phyloP scores from a whole-genome alignment of 2,113 vertebrate species.

The Gavialis gangeticus region DNA sequence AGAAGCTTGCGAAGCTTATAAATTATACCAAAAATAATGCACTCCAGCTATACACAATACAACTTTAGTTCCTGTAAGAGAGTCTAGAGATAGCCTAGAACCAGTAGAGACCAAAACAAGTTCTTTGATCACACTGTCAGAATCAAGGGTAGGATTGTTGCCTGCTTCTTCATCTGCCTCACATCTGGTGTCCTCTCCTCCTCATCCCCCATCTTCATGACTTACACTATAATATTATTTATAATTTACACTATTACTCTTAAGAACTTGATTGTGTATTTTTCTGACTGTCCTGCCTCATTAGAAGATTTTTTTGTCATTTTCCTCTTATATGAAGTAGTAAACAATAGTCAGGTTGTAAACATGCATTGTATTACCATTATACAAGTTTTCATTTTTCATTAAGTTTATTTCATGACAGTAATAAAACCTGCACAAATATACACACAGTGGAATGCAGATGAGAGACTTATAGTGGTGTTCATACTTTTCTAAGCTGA shows the following conservation, averaged over 20 bases:
- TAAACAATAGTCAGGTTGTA: slow-evolving; percentile 9
- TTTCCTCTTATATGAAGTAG: background rate
- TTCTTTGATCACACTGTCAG: background rate
- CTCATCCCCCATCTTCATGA: background rate
- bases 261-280: slow-evolving; percentile 15
- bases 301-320: slow-evolving; percentile 14
- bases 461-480: background rate
- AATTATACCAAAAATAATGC: slow-evolving; percentile 20
- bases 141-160: background rate
- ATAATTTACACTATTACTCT: background rate
- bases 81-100: background rate
- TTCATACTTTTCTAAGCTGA: slow-evolving; percentile 25
- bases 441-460: background rate
- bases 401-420: slow-evolving; percentile 5
- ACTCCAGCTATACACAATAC: slow-evolving; percentile 38
- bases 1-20: background rate
- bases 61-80: background rate
- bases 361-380: slow-evolving; percentile 23
- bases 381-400: background rate
- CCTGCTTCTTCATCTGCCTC: background rate
- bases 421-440: background rate
- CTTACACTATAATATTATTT: slow-evolving; percentile 1
- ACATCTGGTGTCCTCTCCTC: slow-evolving; percentile 16
- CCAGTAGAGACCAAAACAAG: background rate
- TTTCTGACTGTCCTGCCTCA: background rate